Evolutionary conservation across 2,888 invertebrate species (phyloP), one percentile per base, ranked within the genome.

Genomic region (Drosophila mercatorum): DNA sequence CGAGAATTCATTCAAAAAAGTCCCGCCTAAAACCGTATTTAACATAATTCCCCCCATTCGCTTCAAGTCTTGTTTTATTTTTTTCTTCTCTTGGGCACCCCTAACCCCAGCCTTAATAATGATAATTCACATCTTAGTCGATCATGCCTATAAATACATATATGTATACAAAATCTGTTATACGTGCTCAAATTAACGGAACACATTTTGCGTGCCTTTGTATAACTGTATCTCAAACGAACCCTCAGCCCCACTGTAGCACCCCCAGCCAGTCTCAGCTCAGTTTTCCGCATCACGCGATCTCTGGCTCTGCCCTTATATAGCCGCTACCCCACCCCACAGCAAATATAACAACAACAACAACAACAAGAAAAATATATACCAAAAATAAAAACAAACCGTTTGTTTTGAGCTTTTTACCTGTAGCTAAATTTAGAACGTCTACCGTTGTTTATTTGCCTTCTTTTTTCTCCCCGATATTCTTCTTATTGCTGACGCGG

Each of bases 351-450:
- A 64, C 17, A 52, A 22, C 22, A 22, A 22, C 22, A 22, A 66
- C 52, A 56, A 17, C 17, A 17, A 17, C 17, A 17, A n/a, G n/a
- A n/a, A 64, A 34, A 64, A 44, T 55, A 62, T 52, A 31, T 28
- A 55, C 46, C 49, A 61, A 76, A 70, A 72, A 58, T 66, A 55
- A 59, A 72, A 63, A 68, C 55, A 61, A 74, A 80, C 80, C 80
- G 75, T 72, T 83, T 77, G 83, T 72, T 83, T 75, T 87, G 64
- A 80, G 80, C 77, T 73, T 80, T 36, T 83, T 84, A 83, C 88
- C 84, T 88, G 88, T 83, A 31, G 64, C 86, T 84, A 84, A 84
- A 80, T 86, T 80, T 88, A 88, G 86, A 84, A 72, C 70, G 78
- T 83, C 88, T 88, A 78, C 76, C 70, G 72, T 70, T 76, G 78